Evolutionary conservation across 2,888 invertebrate genomes (phyloP).

Genomic region (Drosophila greeni): DNA sequence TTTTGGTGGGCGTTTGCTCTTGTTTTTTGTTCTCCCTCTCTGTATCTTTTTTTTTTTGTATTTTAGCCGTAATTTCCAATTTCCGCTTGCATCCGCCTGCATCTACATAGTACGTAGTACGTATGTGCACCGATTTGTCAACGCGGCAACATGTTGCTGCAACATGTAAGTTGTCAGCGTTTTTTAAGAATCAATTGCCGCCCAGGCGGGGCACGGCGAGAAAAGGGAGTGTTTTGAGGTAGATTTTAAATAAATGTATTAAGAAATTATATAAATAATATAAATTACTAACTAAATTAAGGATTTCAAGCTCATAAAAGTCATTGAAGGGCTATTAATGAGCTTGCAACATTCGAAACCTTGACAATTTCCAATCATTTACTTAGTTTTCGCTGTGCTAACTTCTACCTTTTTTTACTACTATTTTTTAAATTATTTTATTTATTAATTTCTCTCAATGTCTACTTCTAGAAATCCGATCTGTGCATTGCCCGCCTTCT

Average conservation of each 20-base stretch:
- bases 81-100: constrained; percentile 55
- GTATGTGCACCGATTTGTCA: constrained; percentile 71
- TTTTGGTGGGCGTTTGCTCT: constrained; percentile 61
- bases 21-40: constrained; percentile 12
- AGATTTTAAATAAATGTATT: not conserved
- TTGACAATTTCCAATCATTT: no score
- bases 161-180: constrained; percentile 74
- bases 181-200: constrained; percentile 74
- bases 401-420: not conserved
- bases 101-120: constrained; percentile 15
- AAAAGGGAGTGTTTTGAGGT: not conserved
- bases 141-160: constrained; percentile 70
- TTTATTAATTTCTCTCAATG: not conserved
- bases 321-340: no score
- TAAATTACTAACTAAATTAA: no score
- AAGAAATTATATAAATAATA: no score
- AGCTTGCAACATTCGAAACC: not conserved
- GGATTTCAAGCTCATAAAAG: no score
- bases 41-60: constrained; percentile 19
- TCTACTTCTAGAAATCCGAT: constrained; percentile 62
- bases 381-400: not conserved
- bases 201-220: constrained; percentile 47
- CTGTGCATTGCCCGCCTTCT: constrained; percentile 61
- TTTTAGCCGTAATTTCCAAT: constrained; percentile 70
- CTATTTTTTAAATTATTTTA: no score